These are phyloP conservation scores for Aphis gossypii DNA, from an alignment of 1,140 invertebrate genomes.

Conservation along the genomic window DNA sequence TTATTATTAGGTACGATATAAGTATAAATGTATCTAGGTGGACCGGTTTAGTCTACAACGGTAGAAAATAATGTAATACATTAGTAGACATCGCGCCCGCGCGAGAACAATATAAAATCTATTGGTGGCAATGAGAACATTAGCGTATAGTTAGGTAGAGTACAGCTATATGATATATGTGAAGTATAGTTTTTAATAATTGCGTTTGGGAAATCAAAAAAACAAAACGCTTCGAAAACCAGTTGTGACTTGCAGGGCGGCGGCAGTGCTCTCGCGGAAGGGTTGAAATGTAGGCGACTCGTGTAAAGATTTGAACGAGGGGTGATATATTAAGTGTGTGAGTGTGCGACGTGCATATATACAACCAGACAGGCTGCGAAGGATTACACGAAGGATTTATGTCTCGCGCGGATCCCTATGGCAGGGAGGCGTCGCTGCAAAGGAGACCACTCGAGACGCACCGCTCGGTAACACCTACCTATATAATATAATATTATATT, in stretches of 20 bases:
- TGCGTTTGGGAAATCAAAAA: constrained; percentile 19
- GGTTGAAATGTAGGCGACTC: constrained; percentile 27
- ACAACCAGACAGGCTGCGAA: background rate
- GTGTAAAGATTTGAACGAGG: background rate
- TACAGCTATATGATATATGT: background rate
- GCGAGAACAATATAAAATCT: background rate
- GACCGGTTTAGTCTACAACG: background rate
- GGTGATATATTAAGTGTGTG: constrained; percentile 17
- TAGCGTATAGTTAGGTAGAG: background rate
- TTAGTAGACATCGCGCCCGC: background rate
- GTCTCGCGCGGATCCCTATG: background rate
- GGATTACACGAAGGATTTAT: constrained; percentile 53
- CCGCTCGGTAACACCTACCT: constrained; percentile 21
- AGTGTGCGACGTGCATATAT: background rate
- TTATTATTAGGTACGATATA: background rate
- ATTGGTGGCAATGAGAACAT: constrained; percentile 27
- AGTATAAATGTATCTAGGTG: background rate
- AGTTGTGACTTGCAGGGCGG: constrained; percentile 9
- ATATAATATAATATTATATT: background rate
- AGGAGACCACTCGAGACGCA: constrained; percentile 42
- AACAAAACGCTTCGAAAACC: constrained; percentile 35
- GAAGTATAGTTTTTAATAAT: constrained; percentile 26
- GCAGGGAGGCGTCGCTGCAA: background rate
- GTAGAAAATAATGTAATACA: background rate
- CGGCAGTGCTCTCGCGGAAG: background rate